These are phyloP conservation scores for Leptopilina boulardi DNA, from an alignment of 1,140 invertebrate species.

Conservation along the genomic window DNA sequence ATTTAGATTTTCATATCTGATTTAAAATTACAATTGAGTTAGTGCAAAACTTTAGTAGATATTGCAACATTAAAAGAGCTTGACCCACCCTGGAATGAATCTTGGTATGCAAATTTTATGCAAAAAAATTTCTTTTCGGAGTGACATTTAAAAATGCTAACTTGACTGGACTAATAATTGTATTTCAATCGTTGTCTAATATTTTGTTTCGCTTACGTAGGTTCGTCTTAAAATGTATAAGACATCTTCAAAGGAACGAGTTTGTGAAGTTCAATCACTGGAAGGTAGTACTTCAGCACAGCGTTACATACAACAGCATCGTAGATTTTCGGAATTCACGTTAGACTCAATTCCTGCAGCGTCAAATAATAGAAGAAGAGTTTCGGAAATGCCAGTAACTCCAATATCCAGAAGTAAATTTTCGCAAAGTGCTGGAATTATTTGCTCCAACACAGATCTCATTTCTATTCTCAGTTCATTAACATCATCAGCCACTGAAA, in stretches of 20 bases:
- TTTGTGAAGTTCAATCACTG: slow-evolving; percentile 87
- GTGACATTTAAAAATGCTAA: too few species aligned
- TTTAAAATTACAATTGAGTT: too few species aligned
- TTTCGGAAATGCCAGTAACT: slow-evolving; percentile 81
- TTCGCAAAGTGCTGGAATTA: slow-evolving; percentile 76
- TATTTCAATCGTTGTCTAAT: not conserved
- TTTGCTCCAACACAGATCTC: slow-evolving; percentile 88
- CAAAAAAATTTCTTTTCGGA: too few species aligned
- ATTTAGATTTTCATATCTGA: too few species aligned
- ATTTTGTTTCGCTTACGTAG: slow-evolving; percentile 46
- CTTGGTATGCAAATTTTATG: too few species aligned
- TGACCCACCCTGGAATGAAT: too few species aligned
- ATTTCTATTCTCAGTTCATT: slow-evolving; percentile 86
- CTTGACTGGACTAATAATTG: too few species aligned
- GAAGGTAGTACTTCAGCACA: slow-evolving; percentile 79
- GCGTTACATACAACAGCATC: slow-evolving; percentile 78
- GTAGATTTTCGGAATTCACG: slow-evolving; percentile 85
- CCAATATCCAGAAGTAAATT: slow-evolving; percentile 60
- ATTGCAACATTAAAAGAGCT: too few species aligned
- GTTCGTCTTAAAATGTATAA: slow-evolving; percentile 88
- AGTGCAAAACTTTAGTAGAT: too few species aligned
- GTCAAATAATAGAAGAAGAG: slow-evolving; percentile 75
- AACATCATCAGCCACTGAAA: slow-evolving; percentile 87
- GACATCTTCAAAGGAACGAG: slow-evolving; percentile 83
- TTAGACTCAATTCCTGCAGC: slow-evolving; percentile 76